phyloP scores from a whole-genome alignment of 2,113 vertebrate genomes.

The Halcyon senegalensis region DNA sequence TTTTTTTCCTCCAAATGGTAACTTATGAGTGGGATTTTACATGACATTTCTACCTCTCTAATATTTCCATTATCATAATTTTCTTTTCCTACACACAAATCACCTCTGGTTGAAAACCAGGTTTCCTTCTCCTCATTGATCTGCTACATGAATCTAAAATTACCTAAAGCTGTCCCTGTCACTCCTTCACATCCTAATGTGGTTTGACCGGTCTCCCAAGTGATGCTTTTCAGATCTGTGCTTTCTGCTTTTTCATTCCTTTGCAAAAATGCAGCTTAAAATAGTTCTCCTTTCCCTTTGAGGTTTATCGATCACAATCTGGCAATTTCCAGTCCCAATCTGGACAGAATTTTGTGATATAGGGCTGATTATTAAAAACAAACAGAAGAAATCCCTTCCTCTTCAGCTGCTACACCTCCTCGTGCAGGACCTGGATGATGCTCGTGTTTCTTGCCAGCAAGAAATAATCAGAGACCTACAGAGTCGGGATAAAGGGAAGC shows the following conservation, averaged over 20 bases:
- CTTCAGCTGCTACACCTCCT: not conserved
- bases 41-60: not conserved
- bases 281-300: not conserved
- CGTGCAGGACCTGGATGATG: accelerated
- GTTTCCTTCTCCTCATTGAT: not conserved
- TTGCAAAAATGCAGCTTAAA: not conserved
- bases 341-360: not conserved
- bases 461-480: not conserved
- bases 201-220: not conserved
- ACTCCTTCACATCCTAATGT: not conserved
- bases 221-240: not conserved
- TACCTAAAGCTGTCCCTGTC: not conserved
- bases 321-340: not conserved
- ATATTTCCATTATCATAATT: not conserved
- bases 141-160: not conserved
- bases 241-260: not conserved
- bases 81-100: not conserved
- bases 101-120: not conserved
- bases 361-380: not conserved
- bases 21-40: not conserved
- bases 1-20: accelerated
- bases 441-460: not conserved
- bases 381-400: not conserved
- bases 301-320: not conserved
- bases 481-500: not conserved